Conservation (phyloP, 2,888 invertebrate genomes). For the Eristalis pertinax region DNA sequence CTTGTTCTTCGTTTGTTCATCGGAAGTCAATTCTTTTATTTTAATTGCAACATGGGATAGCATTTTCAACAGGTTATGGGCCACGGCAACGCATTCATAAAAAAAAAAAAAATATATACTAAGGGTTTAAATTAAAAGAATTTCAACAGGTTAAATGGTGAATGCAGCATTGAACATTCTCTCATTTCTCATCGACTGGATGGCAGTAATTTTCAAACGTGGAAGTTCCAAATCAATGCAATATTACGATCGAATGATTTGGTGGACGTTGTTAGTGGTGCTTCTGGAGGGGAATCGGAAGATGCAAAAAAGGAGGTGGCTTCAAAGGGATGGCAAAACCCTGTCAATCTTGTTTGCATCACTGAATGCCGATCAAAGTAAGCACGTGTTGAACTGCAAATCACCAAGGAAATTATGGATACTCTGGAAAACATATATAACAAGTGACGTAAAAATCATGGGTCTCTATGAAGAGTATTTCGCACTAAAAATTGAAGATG, state of each 20-base stretch:
- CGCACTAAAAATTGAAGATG: slow-evolving; percentile 23
- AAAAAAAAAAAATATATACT: too few relatives aligned
- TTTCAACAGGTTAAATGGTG: not conserved
- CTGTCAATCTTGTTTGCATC: slow-evolving; percentile 39
- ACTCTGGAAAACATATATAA: slow-evolving; percentile 15
- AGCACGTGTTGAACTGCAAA: too few relatives aligned
- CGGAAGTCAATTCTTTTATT: too few relatives aligned
- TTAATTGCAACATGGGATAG: too few relatives aligned
- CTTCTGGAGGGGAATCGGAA: not conserved
- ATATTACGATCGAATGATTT: slow-evolving; percentile 21
- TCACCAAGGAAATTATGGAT: slow-evolving; percentile 28
- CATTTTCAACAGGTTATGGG: too few relatives aligned
- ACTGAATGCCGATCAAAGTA: slow-evolving; percentile 17
- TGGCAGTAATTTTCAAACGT: slow-evolving; percentile 31
- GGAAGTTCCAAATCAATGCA: slow-evolving; percentile 37
- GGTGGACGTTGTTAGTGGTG: slow-evolving; percentile 20
- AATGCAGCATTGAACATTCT: slow-evolving; percentile 5
- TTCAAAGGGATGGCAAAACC: slow-evolving; percentile 22
- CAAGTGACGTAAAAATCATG: slow-evolving; percentile 20
- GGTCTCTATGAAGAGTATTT: slow-evolving; percentile 33
- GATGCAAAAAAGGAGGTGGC: slow-evolving; percentile 12
- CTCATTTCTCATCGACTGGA: slow-evolving; percentile 29
- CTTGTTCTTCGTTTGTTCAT: too few relatives aligned
- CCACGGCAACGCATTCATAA: too few relatives aligned
- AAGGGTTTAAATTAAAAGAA: too few relatives aligned